A percentile compares a stretch with the other conserved stretches of the same genome.
phyloP scores from a whole-genome alignment of 2,113 vertebrate species.

The Ctenomys sociabilis region DNA sequence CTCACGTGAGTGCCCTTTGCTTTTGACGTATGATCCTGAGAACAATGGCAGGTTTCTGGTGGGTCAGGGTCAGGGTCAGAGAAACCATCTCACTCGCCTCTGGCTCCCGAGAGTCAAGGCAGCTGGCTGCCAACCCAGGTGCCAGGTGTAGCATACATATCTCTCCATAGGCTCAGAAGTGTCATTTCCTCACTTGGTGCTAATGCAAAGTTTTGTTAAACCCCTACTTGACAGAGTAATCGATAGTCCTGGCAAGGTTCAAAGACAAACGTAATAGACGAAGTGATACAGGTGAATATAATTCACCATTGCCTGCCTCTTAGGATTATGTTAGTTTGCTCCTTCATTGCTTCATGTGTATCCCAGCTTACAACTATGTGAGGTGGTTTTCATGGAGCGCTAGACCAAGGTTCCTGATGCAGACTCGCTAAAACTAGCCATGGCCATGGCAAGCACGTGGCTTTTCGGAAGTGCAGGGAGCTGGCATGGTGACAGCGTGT shows the following conservation, averaged over 20 bases:
- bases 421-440: background rate
- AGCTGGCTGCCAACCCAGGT: background rate
- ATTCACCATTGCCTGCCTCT: background rate
- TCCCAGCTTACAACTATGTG: background rate
- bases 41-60: background rate
- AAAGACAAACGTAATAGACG: background rate
- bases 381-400: background rate
- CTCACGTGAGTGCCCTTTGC: constrained; percentile 91
- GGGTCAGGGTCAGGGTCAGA: background rate
- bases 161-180: background rate
- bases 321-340: background rate
- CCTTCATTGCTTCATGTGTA: background rate
- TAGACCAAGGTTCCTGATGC: background rate
- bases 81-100: background rate
- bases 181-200: background rate
- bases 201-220: background rate
- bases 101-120: background rate
- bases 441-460: background rate
- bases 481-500: background rate
- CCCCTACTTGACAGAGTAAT: background rate
- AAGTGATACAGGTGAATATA: background rate
- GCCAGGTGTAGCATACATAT: fast-evolving
- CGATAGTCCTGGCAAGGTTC: background rate
- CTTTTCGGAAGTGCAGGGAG: background rate
- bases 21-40: background rate